Conservation (phyloP, 1,140 invertebrate genomes). For the Papilio machaon region DNA sequence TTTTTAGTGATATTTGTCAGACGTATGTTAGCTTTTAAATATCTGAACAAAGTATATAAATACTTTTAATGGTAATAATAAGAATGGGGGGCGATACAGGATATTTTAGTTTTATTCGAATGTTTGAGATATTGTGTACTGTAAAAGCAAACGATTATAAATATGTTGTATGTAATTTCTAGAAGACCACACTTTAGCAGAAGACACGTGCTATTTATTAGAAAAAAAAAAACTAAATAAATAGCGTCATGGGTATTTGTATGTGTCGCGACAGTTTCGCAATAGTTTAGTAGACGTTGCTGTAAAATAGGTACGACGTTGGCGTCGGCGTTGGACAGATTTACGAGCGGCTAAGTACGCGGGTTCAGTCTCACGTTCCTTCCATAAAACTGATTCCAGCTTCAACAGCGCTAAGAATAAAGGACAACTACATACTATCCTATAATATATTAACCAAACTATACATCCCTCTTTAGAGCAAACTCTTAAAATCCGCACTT, state of each 20-base stretch:
- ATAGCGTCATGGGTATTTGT: slow-evolving; percentile 12
- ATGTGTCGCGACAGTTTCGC: slow-evolving; percentile 16
- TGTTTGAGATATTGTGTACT: too few species aligned
- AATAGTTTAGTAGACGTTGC: slow-evolving; percentile 37
- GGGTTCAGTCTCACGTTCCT: slow-evolving; percentile 44
- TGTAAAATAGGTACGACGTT: slow-evolving; percentile 42
- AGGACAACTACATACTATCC: slow-evolving; percentile 38
- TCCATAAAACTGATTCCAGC: slow-evolving; percentile 52
- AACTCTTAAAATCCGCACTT: slow-evolving; percentile 32
- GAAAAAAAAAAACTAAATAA: background rate
- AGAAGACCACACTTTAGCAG: background rate
- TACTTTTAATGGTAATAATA: background rate
- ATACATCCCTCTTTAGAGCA: slow-evolving; percentile 32
- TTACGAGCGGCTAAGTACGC: slow-evolving; percentile 52
- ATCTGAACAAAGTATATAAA: background rate
- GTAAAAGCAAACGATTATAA: too few species aligned
- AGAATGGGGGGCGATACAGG: too few species aligned
- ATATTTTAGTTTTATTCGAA: too few species aligned
- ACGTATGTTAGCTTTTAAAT: background rate
- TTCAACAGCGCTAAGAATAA: slow-evolving; percentile 44
- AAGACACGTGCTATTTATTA: background rate
- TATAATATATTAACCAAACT: slow-evolving; percentile 39
- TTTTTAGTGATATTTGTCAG: slow-evolving; percentile 23
- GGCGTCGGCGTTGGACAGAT: slow-evolving; percentile 41
- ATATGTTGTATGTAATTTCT: background rate